These are phyloP conservation scores for Ia io DNA, from an alignment of 2,113 vertebrate species.

Conservation along the genomic window DNA sequence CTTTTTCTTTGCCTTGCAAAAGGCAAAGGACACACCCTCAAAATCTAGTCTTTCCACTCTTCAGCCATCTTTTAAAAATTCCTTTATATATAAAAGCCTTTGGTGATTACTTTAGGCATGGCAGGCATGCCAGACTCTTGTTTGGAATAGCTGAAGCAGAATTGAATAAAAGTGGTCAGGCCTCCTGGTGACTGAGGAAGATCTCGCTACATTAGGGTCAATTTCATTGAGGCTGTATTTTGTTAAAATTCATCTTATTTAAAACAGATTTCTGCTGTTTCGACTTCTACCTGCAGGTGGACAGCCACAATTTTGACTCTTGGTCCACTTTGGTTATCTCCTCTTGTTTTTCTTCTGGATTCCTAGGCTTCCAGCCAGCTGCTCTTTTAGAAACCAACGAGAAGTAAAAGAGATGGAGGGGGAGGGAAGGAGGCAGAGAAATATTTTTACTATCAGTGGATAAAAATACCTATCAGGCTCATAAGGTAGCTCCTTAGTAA, in stretches of 20 bases:
- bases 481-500: neutral
- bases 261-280: neutral
- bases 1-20: neutral
- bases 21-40: neutral
- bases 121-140: neutral
- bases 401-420: neutral
- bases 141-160: neutral
- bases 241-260: neutral
- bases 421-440: fast-evolving
- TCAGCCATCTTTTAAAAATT: neutral
- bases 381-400: slow-evolving; percentile 17
- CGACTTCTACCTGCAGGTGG: neutral
- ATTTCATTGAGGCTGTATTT: neutral
- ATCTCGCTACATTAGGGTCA: too few relatives aligned
- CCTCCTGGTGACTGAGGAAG: neutral
- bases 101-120: neutral
- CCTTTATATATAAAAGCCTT: neutral
- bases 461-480: neutral
- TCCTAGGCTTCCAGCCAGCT: neutral
- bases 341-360: neutral
- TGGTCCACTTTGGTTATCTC: neutral
- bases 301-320: neutral
- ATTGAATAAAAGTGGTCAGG: neutral
- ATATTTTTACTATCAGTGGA: neutral
- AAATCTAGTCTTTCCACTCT: neutral